Base-by-base conservation (phyloP, 1,140 invertebrate species). In the Temnothorax nylanderi region DNA sequence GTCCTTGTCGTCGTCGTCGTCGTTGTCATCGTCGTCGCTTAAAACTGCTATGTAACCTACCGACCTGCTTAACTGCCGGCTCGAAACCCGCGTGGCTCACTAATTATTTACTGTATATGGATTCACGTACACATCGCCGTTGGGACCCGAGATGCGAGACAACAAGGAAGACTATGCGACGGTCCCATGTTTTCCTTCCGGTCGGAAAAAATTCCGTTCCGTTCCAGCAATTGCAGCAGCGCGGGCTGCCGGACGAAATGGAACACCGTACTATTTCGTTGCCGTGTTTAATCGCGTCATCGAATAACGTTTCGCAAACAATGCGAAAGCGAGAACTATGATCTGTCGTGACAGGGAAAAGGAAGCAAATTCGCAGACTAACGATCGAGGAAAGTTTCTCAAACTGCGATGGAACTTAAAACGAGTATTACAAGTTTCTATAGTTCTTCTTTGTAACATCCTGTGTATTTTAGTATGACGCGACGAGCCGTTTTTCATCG, bases 51-150 rank as follows among this genome's bases (percentile, higher is more conserved):
- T 62, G 76, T 90, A 90, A 90, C 89, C 87, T 86, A 90, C 89
- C 89, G 89, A 91, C 82, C 87, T 90, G 87, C 82, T 91, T 90
- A 90, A 88, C 64, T 90, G 64, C 75, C 75, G 56, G 32, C 86
- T 86, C 76, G 72, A 88, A 88, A 90, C 72, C 54, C 81, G 51
- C 82, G 58, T 47, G 64, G 69, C 76, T 76, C 77, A 74, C 89
- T 90, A 91, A 91, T 91, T 91, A 91, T 91, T 90, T 90, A 91
- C 44, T 78, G 69, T 71, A 78, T 26, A 26, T 26, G 26, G 26
- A 26, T 60, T 49, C 51, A 49, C 75, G 75, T 81, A 41, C 51
- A 69, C 34, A n/a, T 34, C 26, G 2, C 3, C 34, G 49, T 34
- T 44, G 64, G 62, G 26, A 65, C 18, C 3, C 10, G 58, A 26